Conservation (phyloP, 2,113 vertebrate species). For the Monarcha castaneiventris region DNA sequence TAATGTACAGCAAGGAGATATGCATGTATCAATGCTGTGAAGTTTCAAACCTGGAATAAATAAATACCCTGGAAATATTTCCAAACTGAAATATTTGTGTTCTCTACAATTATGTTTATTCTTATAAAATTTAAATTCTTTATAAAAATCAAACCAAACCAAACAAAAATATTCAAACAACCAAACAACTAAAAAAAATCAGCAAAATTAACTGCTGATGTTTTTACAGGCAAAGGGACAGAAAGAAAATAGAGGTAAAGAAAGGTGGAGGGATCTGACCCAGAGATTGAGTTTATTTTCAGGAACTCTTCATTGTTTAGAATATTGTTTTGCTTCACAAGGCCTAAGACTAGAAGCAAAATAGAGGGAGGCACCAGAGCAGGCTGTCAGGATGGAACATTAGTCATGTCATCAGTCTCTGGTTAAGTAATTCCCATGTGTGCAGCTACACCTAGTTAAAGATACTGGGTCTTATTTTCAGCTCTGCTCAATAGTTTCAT, state of each 20-base stretch:
- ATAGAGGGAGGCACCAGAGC: not conserved
- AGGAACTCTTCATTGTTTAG: not conserved
- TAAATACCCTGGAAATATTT: not conserved
- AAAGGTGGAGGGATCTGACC: not conserved
- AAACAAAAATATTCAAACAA: not conserved
- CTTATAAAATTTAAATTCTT: not conserved
- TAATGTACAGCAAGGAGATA: not conserved
- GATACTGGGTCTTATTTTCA: not conserved
- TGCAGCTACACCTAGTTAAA: not conserved
- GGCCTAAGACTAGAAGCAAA: not conserved
- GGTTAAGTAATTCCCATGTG: constrained; percentile 7
- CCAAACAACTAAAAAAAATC: not conserved
- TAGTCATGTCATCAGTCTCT: not conserved
- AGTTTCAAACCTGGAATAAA: not conserved
- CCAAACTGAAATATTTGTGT: not conserved
- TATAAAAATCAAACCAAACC: not conserved
- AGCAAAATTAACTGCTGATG: not conserved
- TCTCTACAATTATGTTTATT: not conserved
- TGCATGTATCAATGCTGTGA: not conserved
- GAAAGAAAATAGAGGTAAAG: not conserved
- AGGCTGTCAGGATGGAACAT: constrained; percentile 3
- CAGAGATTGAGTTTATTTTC: not conserved
- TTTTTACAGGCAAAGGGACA: not conserved
- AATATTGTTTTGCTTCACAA: not conserved
- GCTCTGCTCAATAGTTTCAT: not conserved